Conservation (phyloP, 1,140 invertebrate species). For the Potamilus streckersoni region DNA sequence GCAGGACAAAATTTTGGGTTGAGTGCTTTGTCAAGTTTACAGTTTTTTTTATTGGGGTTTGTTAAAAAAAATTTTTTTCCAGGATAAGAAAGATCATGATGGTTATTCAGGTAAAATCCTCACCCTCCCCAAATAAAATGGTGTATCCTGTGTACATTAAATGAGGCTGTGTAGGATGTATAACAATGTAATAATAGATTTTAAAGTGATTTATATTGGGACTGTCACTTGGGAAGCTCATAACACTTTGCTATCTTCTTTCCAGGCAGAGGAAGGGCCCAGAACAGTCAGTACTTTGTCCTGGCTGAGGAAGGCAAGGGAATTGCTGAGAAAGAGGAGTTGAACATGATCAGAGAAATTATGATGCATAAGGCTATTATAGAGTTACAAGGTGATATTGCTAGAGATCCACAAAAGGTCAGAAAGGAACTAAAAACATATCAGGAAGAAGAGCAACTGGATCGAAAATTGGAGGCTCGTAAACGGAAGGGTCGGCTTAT, state of each 20-base stretch:
- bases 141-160: too few relatives aligned
- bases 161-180: too few relatives aligned
- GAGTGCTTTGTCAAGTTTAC: too few relatives aligned
- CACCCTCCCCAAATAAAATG: too few relatives aligned
- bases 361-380: conserved; percentile 48
- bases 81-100: too few relatives aligned
- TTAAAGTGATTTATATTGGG: too few relatives aligned
- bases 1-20: too few relatives aligned
- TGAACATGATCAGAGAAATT: conserved; percentile 43
- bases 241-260: neutral
- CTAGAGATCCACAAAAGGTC: conserved; percentile 17
- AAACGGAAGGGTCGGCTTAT: conserved; percentile 20
- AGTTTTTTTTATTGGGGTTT: too few relatives aligned
- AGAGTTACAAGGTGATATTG: conserved; percentile 15
- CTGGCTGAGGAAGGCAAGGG: conserved; percentile 29
- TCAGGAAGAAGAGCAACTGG: conserved; percentile 43
- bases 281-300: conserved; percentile 36
- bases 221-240: too few relatives aligned
- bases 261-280: conserved; percentile 40
- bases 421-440: conserved; percentile 17
- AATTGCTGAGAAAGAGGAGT: conserved; percentile 40
- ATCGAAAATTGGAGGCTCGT: conserved; percentile 20
- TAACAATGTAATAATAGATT: too few relatives aligned
- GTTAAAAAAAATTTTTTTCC: too few relatives aligned
- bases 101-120: too few relatives aligned